These are phyloP conservation scores for Calcarius ornatus DNA, from an alignment of 2,113 vertebrate species.

Conservation along the genomic window DNA sequence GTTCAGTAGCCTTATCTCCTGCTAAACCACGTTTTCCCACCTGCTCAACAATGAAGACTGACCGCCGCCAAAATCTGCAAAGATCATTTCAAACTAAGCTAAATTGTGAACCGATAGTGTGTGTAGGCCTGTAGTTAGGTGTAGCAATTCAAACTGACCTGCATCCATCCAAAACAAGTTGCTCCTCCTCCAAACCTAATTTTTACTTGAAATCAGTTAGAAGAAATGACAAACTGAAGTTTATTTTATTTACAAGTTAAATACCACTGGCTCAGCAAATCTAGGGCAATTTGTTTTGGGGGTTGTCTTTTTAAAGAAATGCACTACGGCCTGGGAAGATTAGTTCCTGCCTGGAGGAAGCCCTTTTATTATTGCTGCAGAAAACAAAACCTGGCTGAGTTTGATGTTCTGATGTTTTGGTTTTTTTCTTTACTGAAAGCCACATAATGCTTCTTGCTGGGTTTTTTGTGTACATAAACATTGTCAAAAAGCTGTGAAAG, in stretches of 20 bases:
- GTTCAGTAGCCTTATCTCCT: slow-evolving; percentile 78
- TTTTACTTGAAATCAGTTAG: slow-evolving; percentile 79
- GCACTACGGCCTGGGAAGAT: slow-evolving; percentile 74
- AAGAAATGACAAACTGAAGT: slow-evolving; percentile 66
- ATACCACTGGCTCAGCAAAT: slow-evolving; percentile 73
- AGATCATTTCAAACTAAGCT: slow-evolving; percentile 67
- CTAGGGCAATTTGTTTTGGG: slow-evolving; percentile 71
- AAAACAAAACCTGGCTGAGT: slow-evolving; percentile 77
- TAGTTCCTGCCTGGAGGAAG: slow-evolving; percentile 68
- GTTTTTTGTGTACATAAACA: slow-evolving; percentile 79
- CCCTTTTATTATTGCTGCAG: slow-evolving; percentile 76
- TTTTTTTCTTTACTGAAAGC: slow-evolving; percentile 73
- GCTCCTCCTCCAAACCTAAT: slow-evolving; percentile 63
- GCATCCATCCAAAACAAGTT: slow-evolving; percentile 75
- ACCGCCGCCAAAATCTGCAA: slow-evolving; percentile 58
- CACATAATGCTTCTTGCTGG: slow-evolving; percentile 78
- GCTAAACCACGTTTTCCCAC: slow-evolving; percentile 45
- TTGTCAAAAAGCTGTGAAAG: slow-evolving; percentile 82
- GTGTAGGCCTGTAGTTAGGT: slow-evolving; percentile 73
- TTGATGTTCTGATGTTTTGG: slow-evolving; percentile 61
- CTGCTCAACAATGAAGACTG: slow-evolving; percentile 55
- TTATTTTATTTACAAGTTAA: slow-evolving; percentile 72
- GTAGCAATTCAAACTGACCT: slow-evolving; percentile 74
- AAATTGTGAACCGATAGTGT: slow-evolving; percentile 66
- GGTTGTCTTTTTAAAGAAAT: slow-evolving; percentile 68